These are phyloP conservation scores for Chrysodeixis includens DNA, from an alignment of 2,888 invertebrate genomes.

Conservation along the genomic window DNA sequence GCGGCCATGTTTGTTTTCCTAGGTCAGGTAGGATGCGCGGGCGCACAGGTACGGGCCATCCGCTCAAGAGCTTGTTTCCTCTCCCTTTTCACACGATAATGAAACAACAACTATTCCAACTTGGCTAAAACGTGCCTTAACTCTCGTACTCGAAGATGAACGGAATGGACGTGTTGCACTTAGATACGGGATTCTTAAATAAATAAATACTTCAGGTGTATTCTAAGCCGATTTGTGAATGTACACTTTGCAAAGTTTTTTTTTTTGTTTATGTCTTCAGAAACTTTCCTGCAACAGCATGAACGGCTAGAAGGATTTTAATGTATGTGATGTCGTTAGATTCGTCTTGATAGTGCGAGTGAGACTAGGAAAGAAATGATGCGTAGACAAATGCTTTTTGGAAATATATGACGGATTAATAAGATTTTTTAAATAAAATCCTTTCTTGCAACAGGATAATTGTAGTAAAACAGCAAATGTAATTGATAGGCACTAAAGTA, in stretches of 20 bases:
- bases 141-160: slow-evolving; percentile 37
- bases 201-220: slow-evolving; percentile 42
- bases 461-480: too few relatives aligned
- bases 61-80: slow-evolving; percentile 80
- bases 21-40: slow-evolving; percentile 85
- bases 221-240: slow-evolving; percentile 23
- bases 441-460: too few relatives aligned
- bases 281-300: too few relatives aligned
- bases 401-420: too few relatives aligned
- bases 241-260: not conserved
- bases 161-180: slow-evolving; percentile 52
- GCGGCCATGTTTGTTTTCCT: slow-evolving; percentile 84
- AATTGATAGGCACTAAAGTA: too few relatives aligned
- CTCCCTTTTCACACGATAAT: slow-evolving; percentile 80
- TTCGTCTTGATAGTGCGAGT: too few relatives aligned
- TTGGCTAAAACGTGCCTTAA: slow-evolving; percentile 67
- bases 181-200: slow-evolving; percentile 43
- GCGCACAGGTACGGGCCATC: slow-evolving; percentile 79
- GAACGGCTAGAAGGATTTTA: too few relatives aligned
- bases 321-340: too few relatives aligned
- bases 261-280: too few relatives aligned
- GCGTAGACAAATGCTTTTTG: too few relatives aligned
- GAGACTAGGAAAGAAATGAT: too few relatives aligned
- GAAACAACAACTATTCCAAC: slow-evolving; percentile 74
- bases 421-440: too few relatives aligned